Percentiles rank a stretch among this genome's conserved stretches.
phyloP scores from a whole-genome alignment of 2,113 vertebrate genomes.

The Natator depressus region DNA sequence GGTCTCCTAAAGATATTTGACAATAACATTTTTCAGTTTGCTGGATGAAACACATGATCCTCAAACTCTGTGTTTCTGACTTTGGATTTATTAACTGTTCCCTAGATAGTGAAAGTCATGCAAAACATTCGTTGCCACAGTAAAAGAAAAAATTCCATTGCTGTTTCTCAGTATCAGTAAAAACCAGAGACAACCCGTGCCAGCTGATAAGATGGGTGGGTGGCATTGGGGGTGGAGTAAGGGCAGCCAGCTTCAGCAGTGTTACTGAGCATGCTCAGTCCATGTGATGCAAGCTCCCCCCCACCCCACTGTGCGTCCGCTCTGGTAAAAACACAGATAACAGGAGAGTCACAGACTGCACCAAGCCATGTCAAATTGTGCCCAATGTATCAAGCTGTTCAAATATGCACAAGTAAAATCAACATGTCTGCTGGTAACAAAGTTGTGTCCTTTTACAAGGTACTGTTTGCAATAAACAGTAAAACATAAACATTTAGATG shows the following conservation, averaged over 20 bases:
- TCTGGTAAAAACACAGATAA: neutral
- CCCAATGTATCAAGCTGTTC: neutral
- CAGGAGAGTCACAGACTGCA: neutral
- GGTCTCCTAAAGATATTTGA: neutral
- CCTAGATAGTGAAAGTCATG: neutral
- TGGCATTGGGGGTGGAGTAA: too few species aligned
- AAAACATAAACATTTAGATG: neutral
- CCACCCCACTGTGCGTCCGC: too few species aligned
- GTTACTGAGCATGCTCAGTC: too few species aligned
- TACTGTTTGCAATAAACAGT: neutral
- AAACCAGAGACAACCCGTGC: too few species aligned
- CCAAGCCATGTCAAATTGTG: neutral
- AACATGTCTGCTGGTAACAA: neutral
- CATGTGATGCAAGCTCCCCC: too few species aligned
- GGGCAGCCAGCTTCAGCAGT: too few species aligned
- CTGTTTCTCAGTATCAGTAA: neutral
- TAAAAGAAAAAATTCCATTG: neutral
- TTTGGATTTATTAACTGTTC: neutral
- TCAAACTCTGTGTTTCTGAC: neutral
- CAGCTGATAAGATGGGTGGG: too few species aligned
- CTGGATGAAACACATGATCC: neutral
- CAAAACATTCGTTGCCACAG: neutral
- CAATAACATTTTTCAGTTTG: neutral
- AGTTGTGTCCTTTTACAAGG: neutral
- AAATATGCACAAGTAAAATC: neutral